phyloP scores from a whole-genome alignment of 2,797 vertebrate species.

The Micropoecilia bifurca region DNA sequence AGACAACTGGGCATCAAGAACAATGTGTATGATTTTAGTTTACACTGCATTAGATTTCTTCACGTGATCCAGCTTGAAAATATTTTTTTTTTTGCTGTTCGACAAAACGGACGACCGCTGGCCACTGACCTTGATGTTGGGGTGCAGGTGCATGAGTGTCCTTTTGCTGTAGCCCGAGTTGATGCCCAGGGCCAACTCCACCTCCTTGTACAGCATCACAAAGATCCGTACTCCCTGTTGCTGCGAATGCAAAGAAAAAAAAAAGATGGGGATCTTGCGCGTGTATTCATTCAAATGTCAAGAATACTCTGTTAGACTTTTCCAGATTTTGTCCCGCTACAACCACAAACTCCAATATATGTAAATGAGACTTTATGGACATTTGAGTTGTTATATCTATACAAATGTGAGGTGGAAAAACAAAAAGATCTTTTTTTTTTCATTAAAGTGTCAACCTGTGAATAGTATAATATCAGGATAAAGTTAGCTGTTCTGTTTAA shows the following conservation, averaged over 20 bases:
- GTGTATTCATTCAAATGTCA: background rate
- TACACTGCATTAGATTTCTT: background rate
- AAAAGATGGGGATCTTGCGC: background rate
- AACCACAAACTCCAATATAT: background rate
- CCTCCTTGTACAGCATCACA: conserved; percentile 97
- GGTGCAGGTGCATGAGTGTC: conserved; percentile 89
- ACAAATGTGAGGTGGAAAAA: background rate
- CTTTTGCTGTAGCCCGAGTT: conserved; percentile 98
- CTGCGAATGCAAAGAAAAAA: conserved; percentile 68
- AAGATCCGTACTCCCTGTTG: conserved; percentile 96
- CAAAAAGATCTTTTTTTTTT: background rate
- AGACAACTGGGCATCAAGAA: background rate
- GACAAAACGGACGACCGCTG: background rate
- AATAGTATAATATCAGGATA: background rate
- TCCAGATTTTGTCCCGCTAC: background rate
- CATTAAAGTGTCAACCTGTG: background rate
- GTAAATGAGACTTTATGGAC: background rate
- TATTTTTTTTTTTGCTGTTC: too few species aligned
- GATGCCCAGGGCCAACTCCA: conserved; percentile 96
- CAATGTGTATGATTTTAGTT: background rate
- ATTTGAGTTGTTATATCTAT: background rate
- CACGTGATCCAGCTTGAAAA: background rate
- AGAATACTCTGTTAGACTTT: background rate
- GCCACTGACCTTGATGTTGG: conserved; percentile 91
- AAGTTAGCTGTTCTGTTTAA: background rate